Conservation (phyloP, 2,888 invertebrate species). For the Invenusta paracnida region DNA sequence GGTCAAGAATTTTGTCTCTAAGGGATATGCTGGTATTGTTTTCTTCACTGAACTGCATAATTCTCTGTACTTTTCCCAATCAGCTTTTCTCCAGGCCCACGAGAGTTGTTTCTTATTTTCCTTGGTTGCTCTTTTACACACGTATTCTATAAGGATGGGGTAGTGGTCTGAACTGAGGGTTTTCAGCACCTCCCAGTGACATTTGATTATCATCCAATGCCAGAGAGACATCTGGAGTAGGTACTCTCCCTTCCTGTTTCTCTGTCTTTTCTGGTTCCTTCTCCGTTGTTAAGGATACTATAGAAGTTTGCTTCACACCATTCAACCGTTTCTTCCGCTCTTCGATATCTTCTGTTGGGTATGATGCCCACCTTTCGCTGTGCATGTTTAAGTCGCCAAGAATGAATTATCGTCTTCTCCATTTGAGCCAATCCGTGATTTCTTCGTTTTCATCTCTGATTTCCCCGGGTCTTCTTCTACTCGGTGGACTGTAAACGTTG, state of each 20-base stretch:
- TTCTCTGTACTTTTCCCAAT: not conserved
- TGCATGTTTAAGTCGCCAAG: conserved; percentile 27
- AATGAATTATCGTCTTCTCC: not conserved
- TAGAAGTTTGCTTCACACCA: not conserved
- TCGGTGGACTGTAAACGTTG: no score
- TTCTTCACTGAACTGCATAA: not conserved
- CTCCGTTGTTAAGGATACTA: not conserved
- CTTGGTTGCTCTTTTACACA: not conserved
- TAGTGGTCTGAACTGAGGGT: not conserved
- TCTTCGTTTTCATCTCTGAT: not conserved
- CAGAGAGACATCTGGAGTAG: not conserved
- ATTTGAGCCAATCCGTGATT: not conserved
- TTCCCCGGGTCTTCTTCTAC: no score
- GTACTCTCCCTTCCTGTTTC: not conserved
- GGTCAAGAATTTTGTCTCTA: not conserved
- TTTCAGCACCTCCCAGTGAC: not conserved
- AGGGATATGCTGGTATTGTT: not conserved
- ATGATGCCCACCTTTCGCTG: not conserved
- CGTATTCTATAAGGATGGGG: not conserved
- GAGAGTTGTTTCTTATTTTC: not conserved
- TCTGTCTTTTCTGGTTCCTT: not conserved
- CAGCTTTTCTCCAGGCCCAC: conserved; percentile 14
- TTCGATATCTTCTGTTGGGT: not conserved
- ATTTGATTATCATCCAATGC: not conserved
- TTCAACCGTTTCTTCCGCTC: not conserved